A percentile compares a stretch with the other conserved stretches of the same genome.
These are phyloP conservation scores for Limenitis camilla DNA, from an alignment of 2,888 invertebrate species.

Conservation along the genomic window DNA sequence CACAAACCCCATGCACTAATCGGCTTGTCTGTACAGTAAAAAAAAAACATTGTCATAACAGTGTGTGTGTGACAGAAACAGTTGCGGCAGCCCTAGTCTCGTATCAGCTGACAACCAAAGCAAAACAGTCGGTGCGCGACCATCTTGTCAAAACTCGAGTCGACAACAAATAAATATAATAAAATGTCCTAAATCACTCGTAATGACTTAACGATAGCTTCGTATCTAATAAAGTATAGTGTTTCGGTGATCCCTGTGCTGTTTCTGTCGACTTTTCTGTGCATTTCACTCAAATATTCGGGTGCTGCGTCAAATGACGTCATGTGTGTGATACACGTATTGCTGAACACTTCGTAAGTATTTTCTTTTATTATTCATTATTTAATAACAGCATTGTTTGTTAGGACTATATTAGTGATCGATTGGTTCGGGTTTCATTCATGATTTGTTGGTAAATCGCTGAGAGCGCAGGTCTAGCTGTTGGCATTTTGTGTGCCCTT, in stretches of 20 bases:
- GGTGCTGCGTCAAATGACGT: conserved; percentile 74
- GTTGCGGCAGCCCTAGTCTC: conserved; percentile 24
- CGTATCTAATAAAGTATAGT: conserved; percentile 61
- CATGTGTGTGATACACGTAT: conserved; percentile 75
- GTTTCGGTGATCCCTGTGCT: conserved; percentile 58
- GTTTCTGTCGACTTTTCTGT: conserved; percentile 56
- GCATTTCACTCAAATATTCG: conserved; percentile 70
- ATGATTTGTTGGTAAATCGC: conserved; percentile 47
- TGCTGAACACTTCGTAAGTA: conserved; percentile 72
- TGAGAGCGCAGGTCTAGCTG: conserved; percentile 27
- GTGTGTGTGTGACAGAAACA: too few species aligned
- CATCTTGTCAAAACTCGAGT: conserved; percentile 75
- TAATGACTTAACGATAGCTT: conserved; percentile 62
- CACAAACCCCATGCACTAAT: too few species aligned
- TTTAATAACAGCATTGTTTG: conserved; percentile 45
- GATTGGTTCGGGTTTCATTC: conserved; percentile 57
- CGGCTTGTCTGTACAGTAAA: too few species aligned
- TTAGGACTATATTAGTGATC: conserved; percentile 41
- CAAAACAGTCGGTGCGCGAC: conserved; percentile 76
- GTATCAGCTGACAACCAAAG: conserved; percentile 77
- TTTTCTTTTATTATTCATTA: conserved; percentile 67
- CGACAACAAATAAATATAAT: conserved; percentile 72
- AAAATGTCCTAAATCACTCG: conserved; percentile 69
- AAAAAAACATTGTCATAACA: too few species aligned
- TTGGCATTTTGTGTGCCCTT: conserved; percentile 57